Base-by-base conservation (phyloP, 1,140 invertebrate genomes). In the Frieseomelitta varia region DNA sequence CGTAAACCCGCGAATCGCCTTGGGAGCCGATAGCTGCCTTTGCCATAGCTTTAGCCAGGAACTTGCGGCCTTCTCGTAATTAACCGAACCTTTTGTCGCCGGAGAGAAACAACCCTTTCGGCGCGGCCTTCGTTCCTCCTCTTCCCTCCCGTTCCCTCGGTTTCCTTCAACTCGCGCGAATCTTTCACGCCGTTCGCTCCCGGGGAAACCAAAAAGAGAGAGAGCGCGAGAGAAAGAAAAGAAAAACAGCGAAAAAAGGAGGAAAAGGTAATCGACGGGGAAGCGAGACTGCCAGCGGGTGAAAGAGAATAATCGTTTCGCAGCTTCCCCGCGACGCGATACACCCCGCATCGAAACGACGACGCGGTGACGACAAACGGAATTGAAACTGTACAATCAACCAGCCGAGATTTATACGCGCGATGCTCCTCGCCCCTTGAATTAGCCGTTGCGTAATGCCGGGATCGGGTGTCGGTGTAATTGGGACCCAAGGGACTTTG, bases 401-500 rank as follows among this genome's bases (percentile, higher is more conserved):
- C 88, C 87, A 87, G 65, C 81, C 91, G 92, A 93, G 93, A 93
- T 93, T 94, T 93, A 93, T 93, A 76, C 30, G 91, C 90, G 90
- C 92, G 87, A 90, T 86, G 67, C 27, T 71, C 67, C 67, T 92
- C 92, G 90, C 91, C 92, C 93, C 92, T 91, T 90, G 93, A 93
- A 94, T 93, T 93, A 94, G 93, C 91, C 90, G 88, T 86, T 86
- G 89, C 85, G 92, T 94, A 93, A 94, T 93, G 90, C 92, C 77
- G 83, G 93, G 92, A 94, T 94, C 93, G 92, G 85, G 93, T 94
- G 93, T 94, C 93, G 90, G 89, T 92, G 92, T 94, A 94, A 94
- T 94, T 94, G 93, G 93, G 93, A 92, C 93, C 92, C 93, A 85
- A 90, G 93, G 93, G 93, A 94, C 88, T 92, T 92, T 90, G 87